Conservation (phyloP, 2,797 vertebrate genomes). For the Columba guinea region DNA sequence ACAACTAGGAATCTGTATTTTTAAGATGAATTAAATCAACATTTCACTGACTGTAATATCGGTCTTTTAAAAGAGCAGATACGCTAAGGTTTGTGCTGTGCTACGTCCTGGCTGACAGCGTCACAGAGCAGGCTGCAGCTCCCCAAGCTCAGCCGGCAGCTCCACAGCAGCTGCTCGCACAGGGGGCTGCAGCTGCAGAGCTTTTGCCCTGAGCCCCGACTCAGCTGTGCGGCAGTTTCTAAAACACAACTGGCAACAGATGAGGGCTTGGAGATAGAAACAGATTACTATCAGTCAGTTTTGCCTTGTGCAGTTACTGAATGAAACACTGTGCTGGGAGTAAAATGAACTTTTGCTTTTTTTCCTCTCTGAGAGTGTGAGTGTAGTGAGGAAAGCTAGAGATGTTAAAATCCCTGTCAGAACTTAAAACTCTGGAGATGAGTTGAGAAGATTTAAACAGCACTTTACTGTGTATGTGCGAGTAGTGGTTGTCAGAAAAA, state of each 20-base stretch:
- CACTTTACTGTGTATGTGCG: background rate
- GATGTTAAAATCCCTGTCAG: background rate
- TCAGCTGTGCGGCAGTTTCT: background rate
- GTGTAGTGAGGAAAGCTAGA: background rate
- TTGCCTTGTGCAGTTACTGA: background rate
- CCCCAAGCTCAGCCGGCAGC: background rate
- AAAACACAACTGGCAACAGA: background rate
- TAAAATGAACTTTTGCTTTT: background rate
- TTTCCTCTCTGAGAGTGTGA: background rate
- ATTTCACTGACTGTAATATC: background rate
- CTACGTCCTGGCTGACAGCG: background rate
- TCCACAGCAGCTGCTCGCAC: background rate
- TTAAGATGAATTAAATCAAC: background rate
- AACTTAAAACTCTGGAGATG: background rate
- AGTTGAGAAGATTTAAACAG: background rate
- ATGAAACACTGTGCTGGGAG: fast-evolving
- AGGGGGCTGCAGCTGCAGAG: background rate
- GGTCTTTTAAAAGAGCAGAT: background rate
- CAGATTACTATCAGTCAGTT: background rate
- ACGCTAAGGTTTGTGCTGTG: background rate
- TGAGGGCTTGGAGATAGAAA: background rate
- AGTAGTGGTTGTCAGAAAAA: background rate
- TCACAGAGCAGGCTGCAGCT: background rate
- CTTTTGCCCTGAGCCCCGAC: background rate
- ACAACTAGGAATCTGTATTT: background rate